phyloP scores from a whole-genome alignment of 2,113 vertebrate genomes.

The Ovibos moschatus region DNA sequence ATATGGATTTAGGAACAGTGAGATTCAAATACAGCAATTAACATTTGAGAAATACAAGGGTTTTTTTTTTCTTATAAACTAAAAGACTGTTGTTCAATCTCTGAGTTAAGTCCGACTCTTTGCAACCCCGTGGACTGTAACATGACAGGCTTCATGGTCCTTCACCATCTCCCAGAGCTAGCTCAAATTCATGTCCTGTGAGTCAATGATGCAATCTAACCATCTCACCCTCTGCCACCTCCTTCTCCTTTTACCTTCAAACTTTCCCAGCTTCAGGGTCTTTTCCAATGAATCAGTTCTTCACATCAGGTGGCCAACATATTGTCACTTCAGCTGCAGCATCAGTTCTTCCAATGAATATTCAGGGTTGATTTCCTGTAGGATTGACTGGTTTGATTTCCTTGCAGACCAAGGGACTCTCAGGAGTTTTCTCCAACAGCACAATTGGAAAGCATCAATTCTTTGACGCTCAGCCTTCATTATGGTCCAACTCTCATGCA shows the following conservation, averaged over 20 bases:
- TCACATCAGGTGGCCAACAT: not conserved
- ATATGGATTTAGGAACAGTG: not conserved
- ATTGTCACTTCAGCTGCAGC: not conserved
- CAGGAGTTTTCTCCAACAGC: not conserved
- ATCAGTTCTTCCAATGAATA: not conserved
- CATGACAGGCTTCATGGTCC: not conserved
- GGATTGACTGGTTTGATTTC: not conserved
- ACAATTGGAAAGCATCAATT: not conserved
- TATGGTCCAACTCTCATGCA: not conserved
- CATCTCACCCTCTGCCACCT: not conserved
- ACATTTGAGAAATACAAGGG: not conserved
- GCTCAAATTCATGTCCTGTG: not conserved
- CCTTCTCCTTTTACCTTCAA: not conserved
- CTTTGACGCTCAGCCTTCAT: not conserved
- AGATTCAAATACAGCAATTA: not conserved
- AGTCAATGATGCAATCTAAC: not conserved
- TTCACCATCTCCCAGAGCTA: not conserved
- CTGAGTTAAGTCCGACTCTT: not conserved
- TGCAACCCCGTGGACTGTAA: not conserved
- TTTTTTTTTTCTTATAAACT: not conserved
- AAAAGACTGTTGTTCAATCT: not conserved
- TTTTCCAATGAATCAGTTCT: not conserved
- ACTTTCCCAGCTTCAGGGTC: not conserved
- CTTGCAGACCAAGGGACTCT: not conserved
- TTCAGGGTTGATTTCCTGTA: not conserved